Evolutionary conservation across 2,888 invertebrate species (phyloP).

Genomic region (Deroplatys truncata): DNA sequence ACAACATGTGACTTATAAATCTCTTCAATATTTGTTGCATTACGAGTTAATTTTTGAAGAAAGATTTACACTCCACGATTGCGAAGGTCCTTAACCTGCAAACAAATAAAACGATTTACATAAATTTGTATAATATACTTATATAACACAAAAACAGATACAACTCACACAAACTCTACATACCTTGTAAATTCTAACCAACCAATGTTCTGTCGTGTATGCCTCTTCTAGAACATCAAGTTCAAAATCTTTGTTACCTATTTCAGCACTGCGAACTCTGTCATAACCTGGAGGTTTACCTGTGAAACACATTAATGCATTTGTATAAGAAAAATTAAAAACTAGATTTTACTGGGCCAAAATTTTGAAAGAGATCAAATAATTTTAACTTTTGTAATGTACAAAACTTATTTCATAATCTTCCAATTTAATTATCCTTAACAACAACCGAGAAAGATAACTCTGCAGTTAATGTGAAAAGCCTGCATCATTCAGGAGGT

Average conservation of each 20-base stretch:
- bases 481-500: too few species aligned
- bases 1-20: background rate
- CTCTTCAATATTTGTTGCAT: background rate
- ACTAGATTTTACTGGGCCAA: background rate
- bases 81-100: background rate
- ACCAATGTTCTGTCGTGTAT: conserved; percentile 98
- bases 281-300: conserved; percentile 95
- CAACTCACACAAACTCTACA: conserved; percentile 90
- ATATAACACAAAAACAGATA: too few species aligned
- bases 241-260: conserved; percentile 98
- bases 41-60: background rate
- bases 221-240: conserved; percentile 98
- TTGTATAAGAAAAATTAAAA: background rate
- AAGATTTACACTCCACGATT: background rate
- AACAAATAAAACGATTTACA: background rate
- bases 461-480: too few species aligned
- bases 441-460: too few species aligned
- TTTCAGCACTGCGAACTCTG: conserved; percentile 93
- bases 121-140: too few species aligned
- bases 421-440: too few species aligned
- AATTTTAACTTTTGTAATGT: background rate
- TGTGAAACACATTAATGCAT: conserved; percentile 37
- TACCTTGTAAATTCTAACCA: conserved; percentile 96
- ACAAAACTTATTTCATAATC: too few species aligned
- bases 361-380: conserved; percentile 1